A percentile compares a stretch with the other conserved stretches of the same genome.
These are phyloP conservation scores for Taphrorychus bicolor DNA, from an alignment of 2,888 invertebrate genomes.

Conservation along the genomic window DNA sequence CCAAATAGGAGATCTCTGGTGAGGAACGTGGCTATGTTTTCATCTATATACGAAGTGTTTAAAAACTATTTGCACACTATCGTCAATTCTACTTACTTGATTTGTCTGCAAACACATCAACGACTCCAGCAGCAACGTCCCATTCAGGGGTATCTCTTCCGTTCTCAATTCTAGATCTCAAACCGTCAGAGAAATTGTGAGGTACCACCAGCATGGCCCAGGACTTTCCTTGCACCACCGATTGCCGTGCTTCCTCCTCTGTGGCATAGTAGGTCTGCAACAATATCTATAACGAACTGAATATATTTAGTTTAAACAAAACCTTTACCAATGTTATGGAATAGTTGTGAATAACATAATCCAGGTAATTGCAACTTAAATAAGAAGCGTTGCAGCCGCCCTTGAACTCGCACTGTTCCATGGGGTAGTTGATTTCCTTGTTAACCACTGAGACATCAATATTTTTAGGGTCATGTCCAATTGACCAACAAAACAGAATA, in stretches of 20 bases:
- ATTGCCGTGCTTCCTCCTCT: conserved; percentile 66
- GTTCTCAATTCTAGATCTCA: conserved; percentile 63
- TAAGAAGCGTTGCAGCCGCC: conserved; percentile 55
- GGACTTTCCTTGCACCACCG: conserved; percentile 73
- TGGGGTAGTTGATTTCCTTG: conserved; percentile 67
- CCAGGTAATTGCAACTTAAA: conserved; percentile 81
- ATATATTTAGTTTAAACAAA: not conserved
- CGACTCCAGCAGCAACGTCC: conserved; percentile 69
- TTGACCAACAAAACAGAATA: conserved; percentile 85
- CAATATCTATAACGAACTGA: not conserved
- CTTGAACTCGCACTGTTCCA: conserved; percentile 51
- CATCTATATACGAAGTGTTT: conserved; percentile 67
- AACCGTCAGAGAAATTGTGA: conserved; percentile 75
- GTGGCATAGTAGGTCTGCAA: conserved; percentile 49
- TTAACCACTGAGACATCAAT: conserved; percentile 83
- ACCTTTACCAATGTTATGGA: conserved; percentile 55
- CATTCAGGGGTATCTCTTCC: conserved; percentile 65
- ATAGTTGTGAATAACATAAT: conserved; percentile 68
- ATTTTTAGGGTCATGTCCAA: conserved; percentile 84
- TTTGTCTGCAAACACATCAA: conserved; percentile 80
- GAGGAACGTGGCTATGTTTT: conserved; percentile 85
- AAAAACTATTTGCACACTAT: not conserved
- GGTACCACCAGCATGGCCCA: conserved; percentile 81
- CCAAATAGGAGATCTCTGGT: conserved; percentile 76
- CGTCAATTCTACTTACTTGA: conserved; percentile 69